These are phyloP conservation scores for Chrysolina americana DNA, from an alignment of 2,888 invertebrate genomes.

Conservation along the genomic window DNA sequence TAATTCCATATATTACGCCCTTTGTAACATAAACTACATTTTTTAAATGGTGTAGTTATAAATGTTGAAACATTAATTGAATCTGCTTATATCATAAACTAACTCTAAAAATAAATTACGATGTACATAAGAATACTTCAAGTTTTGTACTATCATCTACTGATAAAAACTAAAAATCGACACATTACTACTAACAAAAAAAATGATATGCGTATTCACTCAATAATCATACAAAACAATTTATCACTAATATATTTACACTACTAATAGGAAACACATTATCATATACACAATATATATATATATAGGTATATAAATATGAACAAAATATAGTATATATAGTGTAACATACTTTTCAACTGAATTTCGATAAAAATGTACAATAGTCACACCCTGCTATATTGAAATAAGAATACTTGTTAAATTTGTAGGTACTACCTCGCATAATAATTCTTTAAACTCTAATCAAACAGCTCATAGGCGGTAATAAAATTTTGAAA, in stretches of 20 bases:
- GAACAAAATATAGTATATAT: not conserved
- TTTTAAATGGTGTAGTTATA: no score
- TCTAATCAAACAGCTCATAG: no score
- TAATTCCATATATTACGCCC: no score
- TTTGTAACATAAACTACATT: no score
- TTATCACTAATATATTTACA: slow-evolving; percentile 5
- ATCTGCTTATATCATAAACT: slow-evolving; percentile 18
- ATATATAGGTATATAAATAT: slow-evolving; percentile 1
- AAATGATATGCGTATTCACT: not conserved
- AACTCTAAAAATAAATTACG: slow-evolving; percentile 47
- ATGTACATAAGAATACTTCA: slow-evolving; percentile 39
- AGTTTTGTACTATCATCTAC: slow-evolving; percentile 49
- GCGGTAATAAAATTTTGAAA: no score
- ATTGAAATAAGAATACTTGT: not conserved
- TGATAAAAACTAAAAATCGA: slow-evolving; percentile 28
- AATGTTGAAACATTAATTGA: not conserved
- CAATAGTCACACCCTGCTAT: not conserved
- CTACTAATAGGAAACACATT: slow-evolving; percentile 8
- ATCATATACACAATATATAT: not conserved
- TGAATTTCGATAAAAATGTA: not conserved
- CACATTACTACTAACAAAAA: not conserved
- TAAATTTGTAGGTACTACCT: not conserved
- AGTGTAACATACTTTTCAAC: not conserved
- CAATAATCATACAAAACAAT: slow-evolving; percentile 12
- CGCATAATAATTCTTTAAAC: no score